Evolutionary conservation across 1,140 invertebrate species (phyloP).

Genomic region (Lepeophtheirus salmonis): DNA sequence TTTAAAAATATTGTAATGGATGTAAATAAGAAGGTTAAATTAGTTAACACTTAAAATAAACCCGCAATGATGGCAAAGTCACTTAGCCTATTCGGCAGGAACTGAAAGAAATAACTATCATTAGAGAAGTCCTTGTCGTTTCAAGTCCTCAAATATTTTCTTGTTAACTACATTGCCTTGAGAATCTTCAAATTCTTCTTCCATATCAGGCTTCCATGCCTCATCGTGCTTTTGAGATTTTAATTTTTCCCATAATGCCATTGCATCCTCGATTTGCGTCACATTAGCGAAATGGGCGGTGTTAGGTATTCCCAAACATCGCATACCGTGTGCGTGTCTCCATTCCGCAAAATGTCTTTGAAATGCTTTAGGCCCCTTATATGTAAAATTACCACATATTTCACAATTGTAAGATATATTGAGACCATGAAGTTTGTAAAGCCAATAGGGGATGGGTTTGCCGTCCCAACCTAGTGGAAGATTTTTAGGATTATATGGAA

Average conservation of each 20-base stretch:
- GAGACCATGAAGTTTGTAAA: constrained; percentile 95
- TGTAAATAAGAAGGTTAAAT: too few species aligned
- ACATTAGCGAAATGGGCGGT: constrained; percentile 99
- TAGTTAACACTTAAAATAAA: too few species aligned
- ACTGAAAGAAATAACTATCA: constrained; percentile 8
- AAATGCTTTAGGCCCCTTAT: constrained; percentile 99
- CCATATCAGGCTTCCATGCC: constrained; percentile 84
- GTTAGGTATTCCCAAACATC: constrained; percentile 95
- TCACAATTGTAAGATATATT: constrained; percentile 99
- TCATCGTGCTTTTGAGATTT: constrained; percentile 85
- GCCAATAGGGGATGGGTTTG: constrained; percentile 98
- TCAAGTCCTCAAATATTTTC: constrained; percentile 95
- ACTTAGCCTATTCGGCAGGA: too few species aligned
- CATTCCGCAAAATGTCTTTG: constrained; percentile 98
- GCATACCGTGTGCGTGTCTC: constrained; percentile 97
- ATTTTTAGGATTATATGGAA: constrained; percentile 99
- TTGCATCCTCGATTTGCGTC: constrained; percentile 93
- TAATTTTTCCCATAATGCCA: constrained; percentile 89
- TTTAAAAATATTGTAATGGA: too few species aligned
- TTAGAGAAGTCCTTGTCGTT: constrained; percentile 83
- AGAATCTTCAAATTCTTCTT: constrained; percentile 98
- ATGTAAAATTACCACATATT: constrained; percentile 98
- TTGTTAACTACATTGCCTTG: constrained; percentile 95
- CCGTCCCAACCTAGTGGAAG: constrained; percentile 97
- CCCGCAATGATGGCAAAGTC: too few species aligned